Percentiles rank a stretch among this genome's conserved stretches.
phyloP scores from a whole-genome alignment of 2,797 vertebrate genomes.

The Crotalus adamanteus region DNA sequence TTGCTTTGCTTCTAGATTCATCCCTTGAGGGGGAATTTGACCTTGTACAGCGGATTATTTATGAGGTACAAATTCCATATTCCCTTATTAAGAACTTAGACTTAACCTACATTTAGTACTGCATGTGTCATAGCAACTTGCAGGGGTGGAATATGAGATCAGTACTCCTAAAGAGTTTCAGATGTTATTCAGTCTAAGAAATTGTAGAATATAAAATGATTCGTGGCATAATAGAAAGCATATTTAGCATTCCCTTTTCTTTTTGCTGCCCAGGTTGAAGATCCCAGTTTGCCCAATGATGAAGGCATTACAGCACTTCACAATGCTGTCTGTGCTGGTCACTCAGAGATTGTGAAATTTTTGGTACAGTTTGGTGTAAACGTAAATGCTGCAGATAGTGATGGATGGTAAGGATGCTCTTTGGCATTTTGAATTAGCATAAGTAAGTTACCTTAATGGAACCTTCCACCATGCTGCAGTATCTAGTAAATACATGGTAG shows the following conservation, averaged over 20 bases:
- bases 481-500: not conserved
- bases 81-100: not conserved
- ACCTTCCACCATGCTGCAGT: not conserved
- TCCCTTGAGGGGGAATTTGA: constrained; percentile 97
- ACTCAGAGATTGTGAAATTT: constrained; percentile 95
- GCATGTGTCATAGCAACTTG: not conserved
- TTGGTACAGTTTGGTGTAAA: constrained; percentile 96
- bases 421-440: not conserved
- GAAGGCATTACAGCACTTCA: constrained; percentile 97
- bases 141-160: not conserved
- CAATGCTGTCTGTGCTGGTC: constrained; percentile 94
- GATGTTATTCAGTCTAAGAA: not conserved
- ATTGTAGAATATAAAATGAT: not conserved
- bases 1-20: constrained; percentile 92
- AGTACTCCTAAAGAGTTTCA: not conserved
- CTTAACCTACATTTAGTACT: not conserved
- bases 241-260: not conserved
- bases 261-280: constrained; percentile 82
- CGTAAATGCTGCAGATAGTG: constrained; percentile 94
- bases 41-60: constrained; percentile 96
- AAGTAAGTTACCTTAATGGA: not conserved
- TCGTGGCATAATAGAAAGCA: not conserved
- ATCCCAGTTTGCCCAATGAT: constrained; percentile 93
- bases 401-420: constrained; percentile 84
- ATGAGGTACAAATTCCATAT: constrained; percentile 78